phyloP scores from a whole-genome alignment of 2,888 invertebrate species.

The Phyto melanocephala region DNA sequence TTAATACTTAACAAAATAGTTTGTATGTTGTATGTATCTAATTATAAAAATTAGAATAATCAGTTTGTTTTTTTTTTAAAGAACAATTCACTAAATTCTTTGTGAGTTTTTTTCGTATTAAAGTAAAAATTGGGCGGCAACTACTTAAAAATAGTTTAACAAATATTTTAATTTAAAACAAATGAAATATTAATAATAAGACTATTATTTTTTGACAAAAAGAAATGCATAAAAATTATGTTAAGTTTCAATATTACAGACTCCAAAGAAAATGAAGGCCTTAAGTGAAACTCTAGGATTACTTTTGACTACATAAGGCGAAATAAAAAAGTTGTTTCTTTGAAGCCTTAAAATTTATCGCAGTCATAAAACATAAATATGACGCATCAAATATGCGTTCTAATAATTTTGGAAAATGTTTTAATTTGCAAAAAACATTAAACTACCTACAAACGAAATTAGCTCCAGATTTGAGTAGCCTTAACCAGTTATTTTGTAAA shows the following conservation, averaged over 20 bases:
- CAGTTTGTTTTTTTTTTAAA: slow-evolving; percentile 1
- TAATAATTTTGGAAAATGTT: too few species aligned
- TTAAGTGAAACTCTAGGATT: slow-evolving; percentile 36
- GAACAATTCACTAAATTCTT: slow-evolving; percentile 16
- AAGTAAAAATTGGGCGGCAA: slow-evolving; percentile 15
- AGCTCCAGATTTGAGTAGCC: too few species aligned
- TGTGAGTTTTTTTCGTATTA: not conserved
- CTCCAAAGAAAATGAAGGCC: slow-evolving; percentile 31
- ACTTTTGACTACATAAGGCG: slow-evolving; percentile 13
- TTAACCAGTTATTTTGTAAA: too few species aligned
- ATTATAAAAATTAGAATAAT: slow-evolving; percentile 38
- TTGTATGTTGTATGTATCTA: slow-evolving; percentile 9
- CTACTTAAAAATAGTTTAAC: slow-evolving; percentile 55
- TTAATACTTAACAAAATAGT: slow-evolving; percentile 58
- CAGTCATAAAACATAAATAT: not conserved
- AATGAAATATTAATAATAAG: not conserved
- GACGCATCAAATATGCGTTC: too few species aligned
- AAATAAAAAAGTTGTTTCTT: not conserved
- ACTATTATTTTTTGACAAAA: not conserved
- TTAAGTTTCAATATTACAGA: not conserved
- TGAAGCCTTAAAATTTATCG: not conserved
- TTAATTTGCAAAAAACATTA: too few species aligned
- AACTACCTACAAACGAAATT: too few species aligned
- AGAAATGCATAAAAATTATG: not conserved
- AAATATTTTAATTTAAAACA: slow-evolving; percentile 31